A percentile compares a stretch with the other conserved stretches of the same genome.
These are phyloP conservation scores for Hypsibius dujardini DNA, from an alignment of 1,140 invertebrate species.

Conservation along the genomic window DNA sequence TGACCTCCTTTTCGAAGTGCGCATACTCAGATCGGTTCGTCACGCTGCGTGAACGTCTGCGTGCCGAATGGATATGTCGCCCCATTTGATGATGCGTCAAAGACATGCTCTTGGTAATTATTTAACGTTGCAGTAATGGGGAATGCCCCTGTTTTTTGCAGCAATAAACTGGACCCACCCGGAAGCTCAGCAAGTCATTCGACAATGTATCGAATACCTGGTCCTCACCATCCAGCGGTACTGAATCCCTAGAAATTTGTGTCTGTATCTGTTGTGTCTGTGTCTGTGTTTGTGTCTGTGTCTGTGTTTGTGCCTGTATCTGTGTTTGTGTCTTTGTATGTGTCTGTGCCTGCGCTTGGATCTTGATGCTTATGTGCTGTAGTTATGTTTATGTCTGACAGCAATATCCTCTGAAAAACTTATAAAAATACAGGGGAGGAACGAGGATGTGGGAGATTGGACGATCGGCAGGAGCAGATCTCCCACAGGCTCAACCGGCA, in stretches of 20 bases:
- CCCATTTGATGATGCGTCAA: too few relatives aligned
- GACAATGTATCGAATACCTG: conserved; percentile 8
- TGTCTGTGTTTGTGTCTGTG: not conserved
- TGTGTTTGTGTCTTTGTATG: not conserved
- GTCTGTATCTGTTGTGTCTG: not conserved
- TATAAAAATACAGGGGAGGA: not conserved
- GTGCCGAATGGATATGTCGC: too few relatives aligned
- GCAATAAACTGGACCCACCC: conserved; percentile 13
- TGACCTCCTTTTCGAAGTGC: too few relatives aligned
- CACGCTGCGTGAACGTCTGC: too few relatives aligned
- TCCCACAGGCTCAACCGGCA: not conserved
- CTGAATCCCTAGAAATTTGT: not conserved
- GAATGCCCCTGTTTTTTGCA: not conserved
- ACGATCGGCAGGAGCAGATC: conserved; percentile 2
- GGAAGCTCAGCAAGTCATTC: conserved; percentile 15
- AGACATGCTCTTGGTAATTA: too few relatives aligned
- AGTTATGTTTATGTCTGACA: too few relatives aligned
- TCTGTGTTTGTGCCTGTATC: not conserved
- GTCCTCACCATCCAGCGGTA: conserved; percentile 14
- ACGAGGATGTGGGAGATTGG: not conserved
- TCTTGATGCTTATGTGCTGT: not conserved
- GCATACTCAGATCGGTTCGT: too few relatives aligned
- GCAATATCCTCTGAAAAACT: too few relatives aligned
- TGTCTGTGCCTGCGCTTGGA: not conserved
- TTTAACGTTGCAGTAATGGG: too few relatives aligned